Conservation (phyloP, 2,888 invertebrate species). For the Strigamia crassipes region DNA sequence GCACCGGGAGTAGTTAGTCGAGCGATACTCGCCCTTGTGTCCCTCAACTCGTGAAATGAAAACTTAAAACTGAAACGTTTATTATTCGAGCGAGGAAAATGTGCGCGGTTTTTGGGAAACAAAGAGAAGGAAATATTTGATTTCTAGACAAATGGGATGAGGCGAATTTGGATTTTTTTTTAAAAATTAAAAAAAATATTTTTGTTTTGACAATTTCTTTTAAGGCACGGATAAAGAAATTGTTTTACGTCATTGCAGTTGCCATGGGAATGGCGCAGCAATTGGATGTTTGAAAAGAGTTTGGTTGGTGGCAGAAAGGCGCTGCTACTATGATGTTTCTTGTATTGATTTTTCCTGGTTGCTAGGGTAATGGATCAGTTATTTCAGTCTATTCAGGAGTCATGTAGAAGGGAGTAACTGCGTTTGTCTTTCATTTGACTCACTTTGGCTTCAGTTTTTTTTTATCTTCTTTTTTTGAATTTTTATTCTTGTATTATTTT, state of each 20-base stretch:
- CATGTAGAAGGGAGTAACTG: conserved; percentile 1
- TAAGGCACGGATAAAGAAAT: conserved; percentile 16
- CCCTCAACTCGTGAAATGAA: background rate
- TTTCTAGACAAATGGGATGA: background rate
- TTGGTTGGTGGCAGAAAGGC: conserved; percentile 24
- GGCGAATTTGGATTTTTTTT: background rate
- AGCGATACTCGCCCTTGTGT: conserved; percentile 8
- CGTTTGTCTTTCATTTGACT: conserved; percentile 35
- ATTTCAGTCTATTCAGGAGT: conserved; percentile 5
- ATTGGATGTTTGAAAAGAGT: conserved; percentile 35
- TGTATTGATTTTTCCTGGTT: conserved; percentile 35
- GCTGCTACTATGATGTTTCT: conserved; percentile 11
- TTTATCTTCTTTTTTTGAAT: background rate
- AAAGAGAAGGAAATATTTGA: background rate
- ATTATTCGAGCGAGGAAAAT: background rate
- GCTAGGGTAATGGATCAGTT: conserved; percentile 13
- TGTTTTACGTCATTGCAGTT: conserved; percentile 29
- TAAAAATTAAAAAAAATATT: background rate
- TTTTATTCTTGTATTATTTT: background rate
- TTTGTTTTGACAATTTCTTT: conserved; percentile 20
- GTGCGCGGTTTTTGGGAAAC: background rate
- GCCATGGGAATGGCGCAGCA: conserved; percentile 17
- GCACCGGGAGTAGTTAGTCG: background rate
- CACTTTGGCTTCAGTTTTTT: conserved; percentile 18
- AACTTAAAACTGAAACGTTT: background rate